A percentile compares a stretch with the other conserved stretches of the same genome.
These are phyloP conservation scores for Anguilla japonica DNA, from an alignment of 2,113 vertebrate genomes.

Conservation along the genomic window DNA sequence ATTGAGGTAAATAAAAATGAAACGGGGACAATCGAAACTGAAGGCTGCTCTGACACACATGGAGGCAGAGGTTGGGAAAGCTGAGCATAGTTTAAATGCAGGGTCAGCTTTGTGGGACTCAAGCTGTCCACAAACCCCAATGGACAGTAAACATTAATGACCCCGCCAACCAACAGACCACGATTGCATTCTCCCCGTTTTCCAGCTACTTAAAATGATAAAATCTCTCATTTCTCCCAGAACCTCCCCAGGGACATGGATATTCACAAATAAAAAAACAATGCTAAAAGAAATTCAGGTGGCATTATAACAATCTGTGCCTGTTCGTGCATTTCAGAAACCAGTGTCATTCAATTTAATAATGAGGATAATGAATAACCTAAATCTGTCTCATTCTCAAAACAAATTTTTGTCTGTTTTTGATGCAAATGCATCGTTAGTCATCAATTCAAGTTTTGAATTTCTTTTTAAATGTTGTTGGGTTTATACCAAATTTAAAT, in stretches of 20 bases:
- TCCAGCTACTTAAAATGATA: background rate
- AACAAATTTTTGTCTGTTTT: too few species aligned
- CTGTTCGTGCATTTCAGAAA: background rate
- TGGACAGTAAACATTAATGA: background rate
- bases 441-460: too few species aligned
- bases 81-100: background rate
- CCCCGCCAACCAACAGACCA: background rate
- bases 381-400: too few species aligned
- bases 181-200: background rate
- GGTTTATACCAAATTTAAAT: too few species aligned
- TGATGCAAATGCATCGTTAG: too few species aligned
- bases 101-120: background rate
- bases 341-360: background rate
- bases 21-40: background rate
- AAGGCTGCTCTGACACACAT: background rate
- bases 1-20: background rate
- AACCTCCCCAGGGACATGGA: background rate
- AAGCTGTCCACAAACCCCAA: background rate
- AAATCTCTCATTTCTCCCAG: background rate
- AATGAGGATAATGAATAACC: background rate
- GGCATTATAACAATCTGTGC: background rate
- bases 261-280: background rate
- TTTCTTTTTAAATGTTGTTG: too few species aligned
- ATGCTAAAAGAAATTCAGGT: background rate
- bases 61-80: constrained; percentile 1